A percentile compares a stretch with the other conserved stretches of the same genome.
phyloP scores from a whole-genome alignment of 2,797 vertebrate species.

The Benthosema pterotum region DNA sequence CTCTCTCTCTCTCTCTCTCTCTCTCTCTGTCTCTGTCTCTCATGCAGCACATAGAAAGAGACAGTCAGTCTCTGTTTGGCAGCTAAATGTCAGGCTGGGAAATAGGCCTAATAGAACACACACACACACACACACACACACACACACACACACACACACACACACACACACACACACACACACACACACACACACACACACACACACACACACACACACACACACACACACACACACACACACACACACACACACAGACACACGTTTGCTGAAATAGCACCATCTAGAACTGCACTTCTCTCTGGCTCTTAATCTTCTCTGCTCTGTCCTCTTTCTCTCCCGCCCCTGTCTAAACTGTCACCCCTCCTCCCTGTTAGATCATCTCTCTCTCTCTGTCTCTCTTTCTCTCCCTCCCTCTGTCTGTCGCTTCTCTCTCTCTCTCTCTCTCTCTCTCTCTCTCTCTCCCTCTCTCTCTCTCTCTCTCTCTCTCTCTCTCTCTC shows the following conservation, averaged over 20 bases:
- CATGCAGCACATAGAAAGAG: slow-evolving; percentile 30
- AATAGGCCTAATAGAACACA: slow-evolving; percentile 22
- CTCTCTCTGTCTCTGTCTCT: background rate
- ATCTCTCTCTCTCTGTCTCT: slow-evolving; percentile 28
- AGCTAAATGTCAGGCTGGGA: slow-evolving; percentile 55
- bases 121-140: slow-evolving; percentile 2
- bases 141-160: slow-evolving; percentile 6
- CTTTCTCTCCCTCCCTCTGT: too few relatives aligned
- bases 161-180: slow-evolving; percentile 7
- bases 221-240: background rate
- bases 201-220: slow-evolving; percentile 7
- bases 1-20: background rate
- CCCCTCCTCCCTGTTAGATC: slow-evolving; percentile 61
- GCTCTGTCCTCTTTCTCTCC: background rate
- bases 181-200: background rate
- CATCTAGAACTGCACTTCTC: slow-evolving; percentile 24
- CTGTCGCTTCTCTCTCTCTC: slow-evolving; percentile 11
- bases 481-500: slow-evolving; percentile 20
- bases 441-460: slow-evolving; percentile 8
- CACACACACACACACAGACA: too few relatives aligned
- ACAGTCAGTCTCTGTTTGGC: slow-evolving; percentile 35
- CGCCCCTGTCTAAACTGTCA: slow-evolving; percentile 46
- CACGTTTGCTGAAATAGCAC: slow-evolving; percentile 26
- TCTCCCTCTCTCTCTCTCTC: too few relatives aligned
- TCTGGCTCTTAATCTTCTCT: slow-evolving; percentile 37